phyloP scores from a whole-genome alignment of 53 echinoderm and acorn worm species.

The Mesocentrotus franciscanus region DNA sequence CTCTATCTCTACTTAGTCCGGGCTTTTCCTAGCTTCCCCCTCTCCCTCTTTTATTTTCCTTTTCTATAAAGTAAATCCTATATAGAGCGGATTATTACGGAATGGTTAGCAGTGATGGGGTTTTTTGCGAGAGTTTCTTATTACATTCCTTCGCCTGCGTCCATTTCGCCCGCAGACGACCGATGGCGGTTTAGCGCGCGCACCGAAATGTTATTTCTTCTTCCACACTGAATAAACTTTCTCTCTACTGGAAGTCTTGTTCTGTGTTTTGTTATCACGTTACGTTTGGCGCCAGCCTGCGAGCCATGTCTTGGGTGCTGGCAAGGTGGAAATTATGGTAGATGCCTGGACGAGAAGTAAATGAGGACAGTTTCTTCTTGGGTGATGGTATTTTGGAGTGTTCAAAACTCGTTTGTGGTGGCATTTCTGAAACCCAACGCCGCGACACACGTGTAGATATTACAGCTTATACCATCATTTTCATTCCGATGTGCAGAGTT shows the following conservation, averaged over 20 bases:
- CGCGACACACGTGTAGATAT: conserved; percentile 23
- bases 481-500: background rate
- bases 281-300: conserved; percentile 46
- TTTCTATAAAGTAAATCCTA: background rate
- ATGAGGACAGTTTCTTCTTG: conserved; percentile 17
- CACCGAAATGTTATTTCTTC: conserved; percentile 55
- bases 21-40: conserved; percentile 37
- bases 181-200: conserved; percentile 57
- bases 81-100: conserved; percentile 39
- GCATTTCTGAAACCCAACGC: conserved; percentile 33
- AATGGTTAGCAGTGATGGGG: conserved; percentile 19
- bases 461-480: conserved; percentile 15
- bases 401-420: conserved; percentile 3
- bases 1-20: conserved; percentile 31
- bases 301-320: conserved; percentile 2
- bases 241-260: conserved; percentile 4
- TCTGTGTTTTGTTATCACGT: conserved; percentile 59
- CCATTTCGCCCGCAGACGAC: conserved; percentile 35
- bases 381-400: background rate
- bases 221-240: conserved; percentile 49
- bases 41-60: background rate
- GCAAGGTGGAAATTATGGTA: conserved; percentile 30
- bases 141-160: conserved; percentile 49
- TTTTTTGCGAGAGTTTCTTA: conserved; percentile 54
- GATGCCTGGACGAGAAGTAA: background rate